Evolutionary conservation across 2,113 vertebrate genomes (phyloP).

Genomic region (Pluvialis apricaria): DNA sequence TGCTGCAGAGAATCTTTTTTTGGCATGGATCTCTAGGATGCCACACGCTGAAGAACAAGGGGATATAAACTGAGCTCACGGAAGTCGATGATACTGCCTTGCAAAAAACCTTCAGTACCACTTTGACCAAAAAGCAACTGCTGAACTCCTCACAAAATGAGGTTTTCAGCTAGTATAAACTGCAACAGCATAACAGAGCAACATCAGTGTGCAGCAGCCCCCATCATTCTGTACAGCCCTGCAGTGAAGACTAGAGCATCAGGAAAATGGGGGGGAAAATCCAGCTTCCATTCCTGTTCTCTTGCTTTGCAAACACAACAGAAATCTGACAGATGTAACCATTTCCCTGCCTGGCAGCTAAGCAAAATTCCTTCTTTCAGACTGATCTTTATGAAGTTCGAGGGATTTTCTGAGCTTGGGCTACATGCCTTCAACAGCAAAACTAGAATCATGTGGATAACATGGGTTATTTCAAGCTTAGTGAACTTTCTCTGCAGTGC

Average conservation of each 20-base stretch:
- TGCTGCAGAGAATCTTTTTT: background rate
- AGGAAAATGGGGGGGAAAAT: background rate
- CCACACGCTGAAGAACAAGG: slow-evolving; percentile 1
- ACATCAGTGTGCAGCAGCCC: background rate
- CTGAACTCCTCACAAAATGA: background rate
- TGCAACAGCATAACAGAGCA: background rate
- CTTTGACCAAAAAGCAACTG: background rate
- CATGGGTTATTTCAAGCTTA: background rate
- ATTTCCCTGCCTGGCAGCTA: background rate
- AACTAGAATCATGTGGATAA: background rate
- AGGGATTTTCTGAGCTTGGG: background rate
- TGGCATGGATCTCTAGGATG: background rate
- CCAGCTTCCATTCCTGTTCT: background rate
- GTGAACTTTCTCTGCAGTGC: background rate
- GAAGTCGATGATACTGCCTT: background rate
- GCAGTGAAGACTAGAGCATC: background rate
- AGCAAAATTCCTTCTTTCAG: background rate
- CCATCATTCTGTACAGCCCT: background rate
- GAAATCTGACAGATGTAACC: background rate
- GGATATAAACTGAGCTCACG: background rate
- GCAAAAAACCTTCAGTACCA: background rate
- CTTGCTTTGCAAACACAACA: background rate
- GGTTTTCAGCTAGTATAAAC: background rate
- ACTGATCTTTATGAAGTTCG: background rate
- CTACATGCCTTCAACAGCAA: background rate